A percentile compares a stretch with the other conserved stretches of the same genome.
phyloP scores from a whole-genome alignment of 2,797 vertebrate species.

The Acanthis flammea region DNA sequence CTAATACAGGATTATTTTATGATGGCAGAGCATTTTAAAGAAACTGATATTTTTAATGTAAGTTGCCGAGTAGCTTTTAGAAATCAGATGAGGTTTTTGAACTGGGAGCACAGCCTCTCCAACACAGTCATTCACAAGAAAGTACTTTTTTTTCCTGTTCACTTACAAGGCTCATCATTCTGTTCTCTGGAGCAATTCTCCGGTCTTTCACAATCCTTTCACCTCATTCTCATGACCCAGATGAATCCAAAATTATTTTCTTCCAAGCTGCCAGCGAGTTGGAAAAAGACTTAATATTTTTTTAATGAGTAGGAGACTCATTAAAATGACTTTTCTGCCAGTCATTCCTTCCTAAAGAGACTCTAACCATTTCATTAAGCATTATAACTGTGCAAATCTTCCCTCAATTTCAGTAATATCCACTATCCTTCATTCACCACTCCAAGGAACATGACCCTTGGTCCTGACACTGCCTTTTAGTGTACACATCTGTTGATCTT shows the following conservation, averaged over 20 bases:
- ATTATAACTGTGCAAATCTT: not conserved
- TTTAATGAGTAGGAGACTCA: not conserved
- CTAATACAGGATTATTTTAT: not conserved
- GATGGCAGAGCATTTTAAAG: not conserved
- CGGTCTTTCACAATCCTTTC: not conserved
- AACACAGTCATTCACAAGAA: not conserved
- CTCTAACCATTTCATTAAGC: not conserved
- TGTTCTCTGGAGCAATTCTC: not conserved
- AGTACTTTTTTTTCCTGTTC: not conserved
- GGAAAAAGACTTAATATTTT: constrained; percentile 11
- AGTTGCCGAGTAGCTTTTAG: not conserved
- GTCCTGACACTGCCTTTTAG: not conserved
- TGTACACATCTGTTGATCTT: not conserved
- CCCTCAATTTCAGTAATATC: not conserved
- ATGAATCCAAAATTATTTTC: constrained; percentile 19
- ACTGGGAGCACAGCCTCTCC: not conserved
- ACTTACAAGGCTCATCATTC: not conserved
- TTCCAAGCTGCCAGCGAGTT: not conserved
- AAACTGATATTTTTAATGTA: not conserved
- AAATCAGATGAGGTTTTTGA: not conserved
- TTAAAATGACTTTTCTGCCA: not conserved
- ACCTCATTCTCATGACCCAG: not conserved
- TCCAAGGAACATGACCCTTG: not conserved
- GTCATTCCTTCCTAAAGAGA: not conserved
- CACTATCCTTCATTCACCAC: not conserved